These are phyloP conservation scores for Chrysodeixis includens DNA, from an alignment of 2,888 invertebrate species.

Conservation along the genomic window DNA sequence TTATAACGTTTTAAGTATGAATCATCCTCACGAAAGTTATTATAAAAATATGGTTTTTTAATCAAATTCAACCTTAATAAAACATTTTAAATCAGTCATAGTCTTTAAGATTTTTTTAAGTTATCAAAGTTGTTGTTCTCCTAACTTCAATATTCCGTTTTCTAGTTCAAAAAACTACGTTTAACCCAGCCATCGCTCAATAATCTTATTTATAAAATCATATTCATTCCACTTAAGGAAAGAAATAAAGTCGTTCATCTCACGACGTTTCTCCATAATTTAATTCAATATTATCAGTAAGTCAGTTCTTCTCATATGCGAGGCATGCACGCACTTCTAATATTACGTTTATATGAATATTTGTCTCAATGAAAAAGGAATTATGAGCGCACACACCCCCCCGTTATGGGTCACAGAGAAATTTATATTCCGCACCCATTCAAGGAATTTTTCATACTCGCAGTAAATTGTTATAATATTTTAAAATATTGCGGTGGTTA, in stretches of 20 bases:
- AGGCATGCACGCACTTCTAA: conserved; percentile 76
- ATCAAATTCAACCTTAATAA: too few species aligned
- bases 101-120: too few species aligned
- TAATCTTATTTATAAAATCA: conserved; percentile 23
- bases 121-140: too few species aligned
- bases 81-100: too few species aligned
- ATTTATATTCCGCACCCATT: conserved; percentile 78
- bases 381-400: conserved; percentile 79
- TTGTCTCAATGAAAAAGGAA: conserved; percentile 88
- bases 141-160: too few species aligned
- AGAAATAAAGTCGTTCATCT: conserved; percentile 49
- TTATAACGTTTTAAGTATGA: too few species aligned
- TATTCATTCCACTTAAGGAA: conserved; percentile 36
- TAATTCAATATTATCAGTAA: conserved; percentile 70
- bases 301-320: conserved; percentile 71
- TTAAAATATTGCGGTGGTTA: conserved; percentile 69
- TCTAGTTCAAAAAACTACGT: too few species aligned
- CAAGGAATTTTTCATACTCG: conserved; percentile 81
- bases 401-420: conserved; percentile 74
- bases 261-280: conserved; percentile 59
- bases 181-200: too few species aligned
- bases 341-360: conserved; percentile 82
- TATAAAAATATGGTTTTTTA: too few species aligned
- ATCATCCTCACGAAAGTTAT: too few species aligned
- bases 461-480: conserved; percentile 75